Evolutionary conservation across 2,797 vertebrate genomes (phyloP), one percentile per base, ranked within the genome.

Genomic region (Alectoris magna): DNA sequence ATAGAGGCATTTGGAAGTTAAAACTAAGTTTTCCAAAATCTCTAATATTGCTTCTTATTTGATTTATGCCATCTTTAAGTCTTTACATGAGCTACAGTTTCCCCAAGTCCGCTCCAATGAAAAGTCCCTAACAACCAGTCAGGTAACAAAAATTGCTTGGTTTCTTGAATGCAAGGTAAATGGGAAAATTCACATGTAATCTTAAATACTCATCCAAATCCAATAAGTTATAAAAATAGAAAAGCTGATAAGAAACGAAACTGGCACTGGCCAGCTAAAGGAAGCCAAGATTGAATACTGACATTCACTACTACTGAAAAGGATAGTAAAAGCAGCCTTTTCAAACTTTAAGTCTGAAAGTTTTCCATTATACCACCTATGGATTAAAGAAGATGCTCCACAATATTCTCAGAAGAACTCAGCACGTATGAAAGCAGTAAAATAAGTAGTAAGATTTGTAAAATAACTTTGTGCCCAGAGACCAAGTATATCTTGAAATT

Each of bases 171-270:
- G 68, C 29, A 71, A 74, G 60, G 58, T 55, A 81, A 94, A 88
- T 85, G 72, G 70, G 91, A 96, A 96, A 91, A 80, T 22, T 93
- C 90, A 83, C 69, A 63, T 34, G n/a, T 81, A 95, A 96, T 95
- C 91, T 85, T 89, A 93, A 93, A 91, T 68, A 86, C 34, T 88
- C 68, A 90, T 94, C 94, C 71, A 91, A 92, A 94, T 87, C 87
- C 84, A 93, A 26, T 91, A 92, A 83, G 63, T 66, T 93, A 78
- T 53, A 95, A 93, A 96, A 93, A 93, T 81, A 84, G 91, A 85
- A 95, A 87, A 94, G 29, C 18, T 89, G 94, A 95, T 90, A 94
- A 93, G 88, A 88, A 91, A 67, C 55, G 53, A 48, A 91, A 87
- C 86, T 75, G 62, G 36, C 84, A 85, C 41, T 90, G 91, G 75